Evolutionary conservation across 1,140 invertebrate genomes (phyloP), one percentile per base, ranked within the genome.

Genomic region (Penaeus japonicus): DNA sequence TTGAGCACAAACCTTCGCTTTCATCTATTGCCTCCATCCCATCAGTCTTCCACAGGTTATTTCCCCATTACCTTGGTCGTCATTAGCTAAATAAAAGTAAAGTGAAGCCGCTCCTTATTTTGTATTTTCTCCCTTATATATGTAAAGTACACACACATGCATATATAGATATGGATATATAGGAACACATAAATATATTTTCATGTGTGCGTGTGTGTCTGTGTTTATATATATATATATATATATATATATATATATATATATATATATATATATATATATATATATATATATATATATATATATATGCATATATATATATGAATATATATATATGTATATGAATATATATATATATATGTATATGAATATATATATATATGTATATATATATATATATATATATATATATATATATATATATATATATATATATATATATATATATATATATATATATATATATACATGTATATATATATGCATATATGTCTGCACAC

Each of bases 281-380:
- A 70, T 70, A 70, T 70, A 70, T 70, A 70, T 70, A 70, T 70
- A 70, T 70, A 70, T 70, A 70, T 70, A 70, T 70, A 70, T 70
- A 70, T 70, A 70, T 70, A 70, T 70, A 70, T 70, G 27, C 27
- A 70, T 70, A 70, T 70, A 70, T 70, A 70, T 70, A 27, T 70
- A 70, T 70, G 27, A 24, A 7, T 70, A 24, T 70, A 7, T 70
- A 24, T 70, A 7, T 70, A 24, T 70, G 4, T 70, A 24, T 70
- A 7, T 70, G 4, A 24, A 27, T 70, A 70, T 70, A 70, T 70
- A 70, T 70, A 70, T 70, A 70, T n/a, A 70, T 70, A 70, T 1
- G n/a, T 70, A 70, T n/a, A 70, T 70, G n/a, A 12, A 70, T 70
- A 70, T n/a, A n/a, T 70, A n/a, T 70, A n/a, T 70, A 70, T 70